Percentiles rank a stretch among this genome's conserved stretches.
Evolutionary conservation across 2,797 vertebrate species (phyloP).

Genomic region (Macrochelys suwanniensis): DNA sequence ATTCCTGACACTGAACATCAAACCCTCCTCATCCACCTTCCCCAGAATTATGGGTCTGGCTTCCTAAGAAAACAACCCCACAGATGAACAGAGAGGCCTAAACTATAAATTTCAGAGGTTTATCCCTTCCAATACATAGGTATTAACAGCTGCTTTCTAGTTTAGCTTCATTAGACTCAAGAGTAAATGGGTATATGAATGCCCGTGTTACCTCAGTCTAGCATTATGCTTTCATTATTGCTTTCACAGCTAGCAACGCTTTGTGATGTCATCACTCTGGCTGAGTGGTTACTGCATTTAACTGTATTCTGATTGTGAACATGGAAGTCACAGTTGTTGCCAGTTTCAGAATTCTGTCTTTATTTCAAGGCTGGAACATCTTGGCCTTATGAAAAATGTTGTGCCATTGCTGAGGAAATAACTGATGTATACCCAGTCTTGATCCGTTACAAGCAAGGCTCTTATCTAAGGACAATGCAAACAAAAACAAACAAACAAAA

Average conservation of each 20-base stretch:
- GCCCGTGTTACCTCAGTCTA: accelerated
- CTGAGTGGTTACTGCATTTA: background rate
- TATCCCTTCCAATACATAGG: background rate
- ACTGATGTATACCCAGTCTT: accelerated
- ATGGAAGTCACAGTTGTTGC: background rate
- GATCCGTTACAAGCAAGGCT: accelerated
- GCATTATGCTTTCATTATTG: background rate
- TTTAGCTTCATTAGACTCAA: background rate
- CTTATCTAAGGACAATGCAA: background rate
- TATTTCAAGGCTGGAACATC: accelerated
- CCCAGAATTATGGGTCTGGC: background rate
- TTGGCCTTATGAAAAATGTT: background rate
- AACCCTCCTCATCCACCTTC: background rate
- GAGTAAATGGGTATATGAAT: accelerated
- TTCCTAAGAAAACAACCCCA: background rate
- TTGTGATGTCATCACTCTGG: accelerated
- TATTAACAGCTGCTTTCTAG: background rate
- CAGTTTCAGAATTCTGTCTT: background rate
- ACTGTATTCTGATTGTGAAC: background rate
- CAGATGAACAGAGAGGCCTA: background rate
- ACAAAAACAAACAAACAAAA: background rate
- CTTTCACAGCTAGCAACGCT: background rate
- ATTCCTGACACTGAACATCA: background rate
- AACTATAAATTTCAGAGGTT: background rate
- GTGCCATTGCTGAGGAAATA: accelerated